Base-by-base conservation (phyloP, 2,888 invertebrate species). In the Xestia rhomboidea region DNA sequence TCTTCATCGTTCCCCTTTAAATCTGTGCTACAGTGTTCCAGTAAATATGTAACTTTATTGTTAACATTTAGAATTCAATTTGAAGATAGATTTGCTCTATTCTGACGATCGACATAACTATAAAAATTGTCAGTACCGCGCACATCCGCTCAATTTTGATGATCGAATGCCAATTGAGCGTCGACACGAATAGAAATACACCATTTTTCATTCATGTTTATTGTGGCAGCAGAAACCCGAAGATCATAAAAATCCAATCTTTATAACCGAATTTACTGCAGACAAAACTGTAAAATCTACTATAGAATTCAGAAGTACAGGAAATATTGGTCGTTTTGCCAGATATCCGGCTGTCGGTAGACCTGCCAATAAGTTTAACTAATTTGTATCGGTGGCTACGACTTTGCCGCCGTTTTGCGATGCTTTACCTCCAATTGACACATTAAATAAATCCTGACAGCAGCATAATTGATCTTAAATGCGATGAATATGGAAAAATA, bases 191-290 rank as follows among this genome's bases (percentile, higher is more conserved):
- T 73, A 80, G 27, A 73, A 27, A 79, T 80, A 67, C 73, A 62
- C 67, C 60, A 80, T 79, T 80, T 80, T 67, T 80, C 78, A 79
- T 79, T 80, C 67, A 73, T 73, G 51, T 79, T 79, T 79, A 80
- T 80, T 73, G 60, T 80, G 73, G 44, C 27, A 38, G 38, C 38
- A 80, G 75, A 69, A 79, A 82, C 34, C 54, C 46, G 30, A 73
- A 73, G 63, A 62, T 62, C 72, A 69, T 82, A 81, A 82, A 77
- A 81, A 67, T 57, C 34, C 77, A 62, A 77, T 67, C 66, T 82
- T 73, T 78, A 82, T 34, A 49, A 69, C 68, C 46, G 24, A 66
- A 60, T 72, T 72, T 60, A 77, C 71, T 30, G 51, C 68, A 64
- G 27, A 72, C 64, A 75, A 72, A 83, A 74, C 60, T 71, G 63